phyloP scores from a whole-genome alignment of 37 sponge, comb jelly and placozoan species.

The Oopsacas minuta region DNA sequence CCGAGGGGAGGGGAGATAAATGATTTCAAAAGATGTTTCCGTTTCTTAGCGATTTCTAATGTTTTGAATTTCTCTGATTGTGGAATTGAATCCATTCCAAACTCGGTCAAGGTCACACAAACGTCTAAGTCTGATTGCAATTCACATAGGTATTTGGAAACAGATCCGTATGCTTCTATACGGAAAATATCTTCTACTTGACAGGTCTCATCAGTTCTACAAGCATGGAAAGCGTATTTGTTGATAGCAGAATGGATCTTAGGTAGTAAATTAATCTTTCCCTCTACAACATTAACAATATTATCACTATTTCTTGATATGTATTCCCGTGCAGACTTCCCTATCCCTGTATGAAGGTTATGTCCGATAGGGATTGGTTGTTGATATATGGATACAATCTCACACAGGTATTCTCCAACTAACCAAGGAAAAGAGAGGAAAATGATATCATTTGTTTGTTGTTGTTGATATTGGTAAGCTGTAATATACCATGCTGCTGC shows the following conservation, averaged over 20 bases:
- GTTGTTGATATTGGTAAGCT: background rate
- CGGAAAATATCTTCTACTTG: background rate
- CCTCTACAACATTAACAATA: background rate
- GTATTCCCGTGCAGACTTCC: background rate
- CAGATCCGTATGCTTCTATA: background rate
- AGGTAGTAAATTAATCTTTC: background rate
- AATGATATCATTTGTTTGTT: background rate
- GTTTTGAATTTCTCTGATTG: background rate
- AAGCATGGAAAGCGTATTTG: background rate
- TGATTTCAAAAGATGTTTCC: background rate
- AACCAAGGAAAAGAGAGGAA: background rate
- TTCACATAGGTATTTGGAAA: background rate
- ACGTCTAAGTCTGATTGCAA: conserved; percentile 11
- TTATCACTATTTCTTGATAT: background rate
- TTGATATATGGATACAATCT: background rate
- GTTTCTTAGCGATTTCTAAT: background rate
- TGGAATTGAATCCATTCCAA: background rate
- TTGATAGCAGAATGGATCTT: background rate
- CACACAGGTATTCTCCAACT: background rate
- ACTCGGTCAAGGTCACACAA: background rate
- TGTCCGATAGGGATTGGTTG: background rate
- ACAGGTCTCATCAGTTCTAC: background rate
- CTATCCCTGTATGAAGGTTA: background rate
- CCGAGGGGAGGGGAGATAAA: background rate
- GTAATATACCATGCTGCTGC: background rate